Base-by-base conservation (phyloP, 2,888 invertebrate species). In the Dendrolimus pini region DNA sequence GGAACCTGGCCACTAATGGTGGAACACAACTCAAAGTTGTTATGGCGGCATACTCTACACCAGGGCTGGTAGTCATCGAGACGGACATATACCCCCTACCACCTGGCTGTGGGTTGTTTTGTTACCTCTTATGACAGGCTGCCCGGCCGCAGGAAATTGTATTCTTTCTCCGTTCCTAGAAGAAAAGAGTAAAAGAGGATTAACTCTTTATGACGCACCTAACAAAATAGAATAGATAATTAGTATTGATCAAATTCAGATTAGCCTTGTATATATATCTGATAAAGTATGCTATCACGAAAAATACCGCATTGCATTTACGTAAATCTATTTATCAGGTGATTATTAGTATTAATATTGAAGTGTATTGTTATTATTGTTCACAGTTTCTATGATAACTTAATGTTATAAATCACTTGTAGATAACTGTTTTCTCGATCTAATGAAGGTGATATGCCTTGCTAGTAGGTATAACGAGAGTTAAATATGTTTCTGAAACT, bases 251-350 rank as follows among this genome's bases (percentile, higher is more conserved):
- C 62, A 68, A 67, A 65, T 59, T 63, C 12, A 54, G 60, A 67
- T 68, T 65, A 59, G 53, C 41, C 41, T 61, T 53, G 42, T 56
- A 52, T 59, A 59, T 64, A 60, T 60, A 58, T 56, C 9, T 55
- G 59, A 56, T 54, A 54, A 56, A 55, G 52, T 52, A 12, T 6
- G 12, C 55, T 57, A 53, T 60, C 64, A 61, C 59, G 58, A 55
- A 56, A 70, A 77, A 71, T 77, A 65, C 78, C 77, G 85, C 84
- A 85, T 78, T 82, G 78, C 68, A 80, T 78, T 74, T 80, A 77
- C 85, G 85, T 73, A 79, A 78, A 73, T 67, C 58, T 62, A 67
- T 75, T 14, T 77, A 81, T 80, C 78, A 65, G 64, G 59, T 64
- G 69, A 76, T 74, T 68, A 75, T 59, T 63, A 56, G 55, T 58